These are phyloP conservation scores for Panagrolaimus sp. DNA, from an alignment of 1,140 invertebrate species.

Conservation along the genomic window DNA sequence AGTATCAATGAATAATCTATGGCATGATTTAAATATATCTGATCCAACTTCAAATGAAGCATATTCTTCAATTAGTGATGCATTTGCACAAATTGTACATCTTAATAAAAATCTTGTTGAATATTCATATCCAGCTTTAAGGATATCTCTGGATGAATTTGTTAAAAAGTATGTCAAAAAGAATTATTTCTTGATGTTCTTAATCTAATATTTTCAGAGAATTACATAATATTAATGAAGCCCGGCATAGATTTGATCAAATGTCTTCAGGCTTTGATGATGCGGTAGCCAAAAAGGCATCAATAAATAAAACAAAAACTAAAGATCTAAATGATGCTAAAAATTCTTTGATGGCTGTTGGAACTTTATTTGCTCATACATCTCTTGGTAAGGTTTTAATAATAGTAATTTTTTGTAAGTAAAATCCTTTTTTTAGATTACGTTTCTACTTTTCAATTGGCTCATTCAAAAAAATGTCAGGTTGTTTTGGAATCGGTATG, in stretches of 20 bases:
- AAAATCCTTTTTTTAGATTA: constrained; percentile 45
- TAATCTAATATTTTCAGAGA: constrained; percentile 22
- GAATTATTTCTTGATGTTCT: not conserved
- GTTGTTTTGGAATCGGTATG: constrained; percentile 54
- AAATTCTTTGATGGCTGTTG: constrained; percentile 54
- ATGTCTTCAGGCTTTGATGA: constrained; percentile 49
- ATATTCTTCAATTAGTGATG: constrained; percentile 45
- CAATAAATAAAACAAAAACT: constrained; percentile 41
- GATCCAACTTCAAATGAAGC: constrained; percentile 35
- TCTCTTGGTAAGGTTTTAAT: constrained; percentile 3
- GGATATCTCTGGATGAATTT: constrained; percentile 36
- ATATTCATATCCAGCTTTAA: constrained; percentile 40
- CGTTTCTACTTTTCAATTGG: constrained; percentile 56
- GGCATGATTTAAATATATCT: constrained; percentile 37
- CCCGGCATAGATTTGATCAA: constrained; percentile 10
- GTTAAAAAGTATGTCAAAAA: constrained; percentile 46
- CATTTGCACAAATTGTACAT: constrained; percentile 50
- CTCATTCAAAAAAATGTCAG: constrained; percentile 51
- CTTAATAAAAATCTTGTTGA: constrained; percentile 52
- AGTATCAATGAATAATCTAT: constrained; percentile 40
- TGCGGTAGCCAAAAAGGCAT: constrained; percentile 49
- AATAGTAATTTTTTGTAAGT: not conserved
- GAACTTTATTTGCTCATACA: constrained; percentile 58
- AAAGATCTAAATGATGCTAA: constrained; percentile 46
- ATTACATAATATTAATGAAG: constrained; percentile 24